Evolutionary conservation across 2,113 vertebrate genomes (phyloP).

Genomic region (Psilopsiagon aurifrons): DNA sequence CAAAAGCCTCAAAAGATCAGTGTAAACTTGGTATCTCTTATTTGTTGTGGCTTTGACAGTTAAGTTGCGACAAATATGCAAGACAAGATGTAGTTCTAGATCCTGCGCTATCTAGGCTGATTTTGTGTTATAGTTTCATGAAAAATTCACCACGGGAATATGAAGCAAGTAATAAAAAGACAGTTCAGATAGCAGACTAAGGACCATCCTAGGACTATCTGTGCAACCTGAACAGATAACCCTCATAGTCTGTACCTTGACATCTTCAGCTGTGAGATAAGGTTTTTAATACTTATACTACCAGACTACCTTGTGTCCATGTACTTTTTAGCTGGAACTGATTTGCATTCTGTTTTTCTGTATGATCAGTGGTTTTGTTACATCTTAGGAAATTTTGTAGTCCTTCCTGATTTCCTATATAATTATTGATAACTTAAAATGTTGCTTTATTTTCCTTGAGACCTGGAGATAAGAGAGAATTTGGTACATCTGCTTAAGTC

Average conservation of each 20-base stretch:
- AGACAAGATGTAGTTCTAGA: not conserved
- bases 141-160: not conserved
- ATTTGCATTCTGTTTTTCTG: not conserved
- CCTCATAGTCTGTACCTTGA: not conserved
- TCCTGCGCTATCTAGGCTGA: not conserved
- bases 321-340: not conserved
- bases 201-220: not conserved
- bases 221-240: not conserved
- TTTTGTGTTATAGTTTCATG: not conserved
- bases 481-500: not conserved
- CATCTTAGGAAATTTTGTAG: not conserved
- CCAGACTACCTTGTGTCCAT: not conserved
- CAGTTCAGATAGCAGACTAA: not conserved
- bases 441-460: not conserved
- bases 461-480: not conserved
- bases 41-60: not conserved
- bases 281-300: not conserved
- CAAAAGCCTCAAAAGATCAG: not conserved
- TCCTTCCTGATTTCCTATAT: not conserved
- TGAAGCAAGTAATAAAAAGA: not conserved
- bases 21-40: not conserved
- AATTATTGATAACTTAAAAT: not conserved
- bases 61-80: not conserved
- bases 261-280: not conserved
- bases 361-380: not conserved